A percentile compares a stretch with the other conserved stretches of the same genome.
phyloP scores from a whole-genome alignment of 1,140 invertebrate genomes.

The Harlomillsia oculata region DNA sequence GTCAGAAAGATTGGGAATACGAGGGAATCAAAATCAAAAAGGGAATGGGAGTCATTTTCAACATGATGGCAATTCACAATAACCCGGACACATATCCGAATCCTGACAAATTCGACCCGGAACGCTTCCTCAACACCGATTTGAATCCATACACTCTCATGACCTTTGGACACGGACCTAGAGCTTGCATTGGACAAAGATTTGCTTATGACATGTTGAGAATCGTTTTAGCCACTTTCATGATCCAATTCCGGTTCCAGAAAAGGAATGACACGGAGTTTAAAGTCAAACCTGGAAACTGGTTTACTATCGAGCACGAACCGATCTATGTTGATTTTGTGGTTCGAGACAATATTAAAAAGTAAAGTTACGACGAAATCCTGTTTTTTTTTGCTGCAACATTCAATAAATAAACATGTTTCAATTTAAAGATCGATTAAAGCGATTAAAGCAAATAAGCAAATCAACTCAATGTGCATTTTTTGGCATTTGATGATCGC shows the following conservation, averaged over 20 bases:
- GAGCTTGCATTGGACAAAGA: conserved; percentile 48
- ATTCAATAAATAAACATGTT: too few species aligned
- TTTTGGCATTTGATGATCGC: too few species aligned
- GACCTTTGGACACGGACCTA: conserved; percentile 49
- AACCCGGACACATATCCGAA: conserved; percentile 45
- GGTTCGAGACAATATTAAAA: conserved; percentile 37
- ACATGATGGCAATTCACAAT: conserved; percentile 45
- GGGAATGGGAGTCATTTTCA: conserved; percentile 43
- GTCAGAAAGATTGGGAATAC: conserved; percentile 40
- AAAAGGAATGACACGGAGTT: neutral
- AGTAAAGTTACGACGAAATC: too few species aligned
- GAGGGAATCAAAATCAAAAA: conserved; percentile 36
- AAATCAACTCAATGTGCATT: too few species aligned
- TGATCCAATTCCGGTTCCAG: neutral
- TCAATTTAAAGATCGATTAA: too few species aligned
- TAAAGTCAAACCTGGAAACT: neutral
- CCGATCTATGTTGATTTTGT: neutral
- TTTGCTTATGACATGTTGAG: neutral
- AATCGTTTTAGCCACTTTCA: neutral
- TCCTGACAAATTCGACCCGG: conserved; percentile 55
- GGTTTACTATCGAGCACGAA: neutral
- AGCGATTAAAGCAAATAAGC: too few species aligned
- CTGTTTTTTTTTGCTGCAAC: too few species aligned
- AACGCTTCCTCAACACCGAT: conserved; percentile 44
- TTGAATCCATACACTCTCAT: conserved; percentile 43